Conservation (phyloP, 2,113 vertebrate genomes). For the Sphaerodactylus townsendi region DNA sequence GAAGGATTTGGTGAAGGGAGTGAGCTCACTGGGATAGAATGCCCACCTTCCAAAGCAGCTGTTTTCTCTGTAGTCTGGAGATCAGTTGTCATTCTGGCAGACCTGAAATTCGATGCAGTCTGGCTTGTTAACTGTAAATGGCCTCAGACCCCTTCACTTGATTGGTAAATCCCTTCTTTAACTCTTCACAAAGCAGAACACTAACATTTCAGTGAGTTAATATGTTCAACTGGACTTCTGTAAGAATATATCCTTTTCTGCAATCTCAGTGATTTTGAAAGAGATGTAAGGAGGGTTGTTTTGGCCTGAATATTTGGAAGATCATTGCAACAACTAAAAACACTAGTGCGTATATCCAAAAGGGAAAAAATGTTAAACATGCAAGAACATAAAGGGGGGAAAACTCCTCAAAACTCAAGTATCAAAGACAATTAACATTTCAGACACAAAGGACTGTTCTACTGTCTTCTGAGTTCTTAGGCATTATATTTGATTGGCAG, state of each 20-base stretch:
- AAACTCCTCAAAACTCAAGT: not conserved
- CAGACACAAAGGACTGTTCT: constrained; percentile 17
- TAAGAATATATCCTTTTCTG: not conserved
- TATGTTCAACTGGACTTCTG: not conserved
- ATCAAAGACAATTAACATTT: constrained; percentile 38
- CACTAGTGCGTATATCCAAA: constrained; percentile 11
- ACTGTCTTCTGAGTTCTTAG: constrained; percentile 20
- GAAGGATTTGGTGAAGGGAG: too few species aligned
- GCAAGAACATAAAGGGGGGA: not conserved
- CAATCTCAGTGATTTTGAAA: not conserved
- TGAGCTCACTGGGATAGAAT: too few species aligned
- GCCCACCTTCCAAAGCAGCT: too few species aligned
- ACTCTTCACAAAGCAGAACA: not conserved
- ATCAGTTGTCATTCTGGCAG: too few species aligned
- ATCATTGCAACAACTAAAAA: not conserved
- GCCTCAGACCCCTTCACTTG: not conserved
- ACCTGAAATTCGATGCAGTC: too few species aligned
- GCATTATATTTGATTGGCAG: constrained; percentile 18
- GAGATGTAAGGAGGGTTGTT: not conserved
- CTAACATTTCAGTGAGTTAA: not conserved
- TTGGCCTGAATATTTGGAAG: not conserved
- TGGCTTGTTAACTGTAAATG: too few species aligned
- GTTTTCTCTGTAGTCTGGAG: too few species aligned
- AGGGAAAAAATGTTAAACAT: not conserved
- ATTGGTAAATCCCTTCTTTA: not conserved